Percentiles rank a stretch among this genome's conserved stretches.
These are phyloP conservation scores for Disparrhopalites patrizii DNA, from an alignment of 2,888 invertebrate species.

Conservation along the genomic window DNA sequence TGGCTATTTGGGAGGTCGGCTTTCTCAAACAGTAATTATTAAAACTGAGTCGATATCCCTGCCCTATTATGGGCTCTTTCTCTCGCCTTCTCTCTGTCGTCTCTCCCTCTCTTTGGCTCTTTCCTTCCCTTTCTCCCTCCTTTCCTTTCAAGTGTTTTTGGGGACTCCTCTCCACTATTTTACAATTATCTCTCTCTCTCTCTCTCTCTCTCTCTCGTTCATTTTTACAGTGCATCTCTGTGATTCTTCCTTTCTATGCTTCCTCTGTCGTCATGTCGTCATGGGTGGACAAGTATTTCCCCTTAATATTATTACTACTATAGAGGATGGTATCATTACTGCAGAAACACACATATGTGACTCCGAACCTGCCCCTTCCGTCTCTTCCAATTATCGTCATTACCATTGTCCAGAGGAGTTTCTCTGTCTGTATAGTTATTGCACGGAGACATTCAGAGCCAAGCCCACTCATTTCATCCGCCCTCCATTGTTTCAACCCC, in stretches of 20 bases:
- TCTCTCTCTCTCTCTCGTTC: too few species aligned
- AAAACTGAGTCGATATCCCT: constrained; percentile 27
- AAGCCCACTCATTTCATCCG: constrained; percentile 14
- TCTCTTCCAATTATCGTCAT: constrained; percentile 15
- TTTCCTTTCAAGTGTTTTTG: constrained; percentile 4
- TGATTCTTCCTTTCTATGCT: too few species aligned
- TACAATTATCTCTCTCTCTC: neutral
- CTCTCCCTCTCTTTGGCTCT: neutral
- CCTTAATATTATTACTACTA: too few species aligned
- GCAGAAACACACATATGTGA: too few species aligned
- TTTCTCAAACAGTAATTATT: constrained; percentile 38
- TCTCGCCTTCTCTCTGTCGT: neutral
- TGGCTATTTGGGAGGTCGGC: constrained; percentile 45
- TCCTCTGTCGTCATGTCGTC: too few species aligned
- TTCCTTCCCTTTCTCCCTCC: neutral
- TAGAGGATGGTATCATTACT: too few species aligned
- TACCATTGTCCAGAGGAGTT: constrained; percentile 21
- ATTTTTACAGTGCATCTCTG: too few species aligned
- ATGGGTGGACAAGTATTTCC: constrained; percentile 14
- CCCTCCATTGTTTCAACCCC: constrained; percentile 8
- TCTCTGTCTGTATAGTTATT: too few species aligned
- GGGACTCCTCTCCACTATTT: neutral
- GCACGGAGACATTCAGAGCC: neutral
- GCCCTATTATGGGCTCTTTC: constrained; percentile 18
- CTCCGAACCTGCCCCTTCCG: constrained; percentile 12